These are phyloP conservation scores for Prostheceraeus crozeri DNA, from an alignment of 2,888 invertebrate genomes.

Conservation along the genomic window DNA sequence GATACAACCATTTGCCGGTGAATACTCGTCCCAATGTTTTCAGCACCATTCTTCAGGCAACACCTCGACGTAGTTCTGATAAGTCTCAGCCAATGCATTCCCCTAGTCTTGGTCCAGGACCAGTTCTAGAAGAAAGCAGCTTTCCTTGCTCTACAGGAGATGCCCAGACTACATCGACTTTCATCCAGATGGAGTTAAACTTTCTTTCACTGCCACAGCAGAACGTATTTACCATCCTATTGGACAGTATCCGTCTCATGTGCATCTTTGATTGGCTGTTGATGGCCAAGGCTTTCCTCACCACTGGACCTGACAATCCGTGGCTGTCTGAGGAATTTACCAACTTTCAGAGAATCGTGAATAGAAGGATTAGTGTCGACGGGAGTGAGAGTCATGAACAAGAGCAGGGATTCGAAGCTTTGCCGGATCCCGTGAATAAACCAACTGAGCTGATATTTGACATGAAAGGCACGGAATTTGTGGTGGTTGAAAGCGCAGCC, in stretches of 20 bases:
- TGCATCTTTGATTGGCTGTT: slow-evolving; percentile 89
- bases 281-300: slow-evolving; percentile 70
- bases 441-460: slow-evolving; percentile 80
- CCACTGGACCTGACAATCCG: slow-evolving; percentile 55
- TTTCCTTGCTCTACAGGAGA: slow-evolving; percentile 30
- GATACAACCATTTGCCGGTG: slow-evolving; percentile 62
- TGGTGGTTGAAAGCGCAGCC: slow-evolving; percentile 81
- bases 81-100: too few species aligned
- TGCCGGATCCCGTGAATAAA: not conserved
- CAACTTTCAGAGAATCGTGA: too few species aligned
- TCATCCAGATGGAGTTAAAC: slow-evolving; percentile 60
- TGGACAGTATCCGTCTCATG: slow-evolving; percentile 89
- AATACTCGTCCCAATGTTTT: slow-evolving; percentile 76
- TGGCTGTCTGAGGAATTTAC: slow-evolving; percentile 11
- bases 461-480: slow-evolving; percentile 86
- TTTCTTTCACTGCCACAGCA: slow-evolving; percentile 62
- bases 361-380: too few species aligned
- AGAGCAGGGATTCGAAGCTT: not conserved
- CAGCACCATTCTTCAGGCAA: slow-evolving; percentile 76
- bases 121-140: too few species aligned
- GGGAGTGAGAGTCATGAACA: slow-evolving; percentile 1
- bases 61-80: slow-evolving; percentile 48
- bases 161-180: slow-evolving; percentile 42
- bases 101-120: too few species aligned
- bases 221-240: slow-evolving; percentile 73